Evolutionary conservation across 2,888 invertebrate species (phyloP).

Genomic region (Poecilus cupreus): DNA sequence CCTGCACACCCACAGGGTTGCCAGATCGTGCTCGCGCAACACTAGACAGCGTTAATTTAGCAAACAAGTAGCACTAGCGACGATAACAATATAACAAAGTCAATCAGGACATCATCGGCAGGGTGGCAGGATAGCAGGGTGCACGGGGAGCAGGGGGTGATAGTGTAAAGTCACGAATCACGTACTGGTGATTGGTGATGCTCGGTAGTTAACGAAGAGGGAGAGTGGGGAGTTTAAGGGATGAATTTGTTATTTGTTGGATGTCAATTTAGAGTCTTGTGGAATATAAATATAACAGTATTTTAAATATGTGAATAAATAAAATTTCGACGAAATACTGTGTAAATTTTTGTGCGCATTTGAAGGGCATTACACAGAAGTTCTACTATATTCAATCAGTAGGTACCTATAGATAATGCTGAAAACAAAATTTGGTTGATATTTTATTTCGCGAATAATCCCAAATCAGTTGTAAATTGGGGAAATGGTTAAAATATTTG

Average conservation of each 20-base stretch:
- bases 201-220: not conserved
- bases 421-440: no score
- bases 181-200: conserved; percentile 7
- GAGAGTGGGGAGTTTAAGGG: not conserved
- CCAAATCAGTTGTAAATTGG: no score
- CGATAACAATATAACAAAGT: conserved; percentile 72
- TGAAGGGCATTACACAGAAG: no score
- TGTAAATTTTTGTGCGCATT: no score
- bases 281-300: no score
- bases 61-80: conserved; percentile 69
- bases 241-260: not conserved
- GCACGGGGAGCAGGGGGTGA: not conserved
- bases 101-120: conserved; percentile 66
- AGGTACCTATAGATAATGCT: no score
- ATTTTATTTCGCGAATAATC: no score
- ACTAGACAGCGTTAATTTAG: conserved; percentile 69
- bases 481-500: no score
- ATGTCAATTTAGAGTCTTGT: no score
- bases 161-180: conserved; percentile 47
- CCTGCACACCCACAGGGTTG: conserved; percentile 60
- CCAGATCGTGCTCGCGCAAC: conserved; percentile 69
- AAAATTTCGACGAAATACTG: no score
- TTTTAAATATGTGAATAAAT: no score
- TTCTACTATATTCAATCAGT: no score
- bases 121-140: not conserved